Evolutionary conservation across 2,797 vertebrate species (phyloP).

Genomic region (Takifugu rubripes): DNA sequence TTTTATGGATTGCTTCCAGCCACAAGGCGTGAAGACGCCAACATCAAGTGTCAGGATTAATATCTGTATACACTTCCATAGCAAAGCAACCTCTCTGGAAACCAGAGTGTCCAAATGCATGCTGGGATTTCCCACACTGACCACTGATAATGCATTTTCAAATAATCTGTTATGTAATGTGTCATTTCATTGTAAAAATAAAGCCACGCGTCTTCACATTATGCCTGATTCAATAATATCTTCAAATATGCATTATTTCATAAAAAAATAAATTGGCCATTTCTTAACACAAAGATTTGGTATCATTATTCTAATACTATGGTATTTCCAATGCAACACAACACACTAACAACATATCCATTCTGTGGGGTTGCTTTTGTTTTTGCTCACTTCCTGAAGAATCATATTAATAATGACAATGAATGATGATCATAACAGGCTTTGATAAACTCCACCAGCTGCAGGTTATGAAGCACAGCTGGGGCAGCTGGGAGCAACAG

Average conservation of each 20-base stretch:
- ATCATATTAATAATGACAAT: conserved; percentile 1
- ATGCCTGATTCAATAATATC: neutral
- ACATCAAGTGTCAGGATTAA: no score
- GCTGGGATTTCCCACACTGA: neutral
- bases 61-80: no score
- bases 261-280: no score
- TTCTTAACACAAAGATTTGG: no score
- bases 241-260: neutral
- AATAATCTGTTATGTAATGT: no score
- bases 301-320: no score
- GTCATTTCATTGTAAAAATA: neutral
- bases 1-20: no score
- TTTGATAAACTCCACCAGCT: conserved; percentile 58
- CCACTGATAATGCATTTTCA: no score
- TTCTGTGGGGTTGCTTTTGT: neutral
- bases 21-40: no score
- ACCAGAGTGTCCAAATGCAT: neutral
- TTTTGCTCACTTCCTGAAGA: neutral
- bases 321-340: no score
- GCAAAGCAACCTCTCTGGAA: neutral
- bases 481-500: conserved; percentile 46
- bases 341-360: no score
- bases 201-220: neutral
- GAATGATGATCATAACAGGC: conserved; percentile 44
- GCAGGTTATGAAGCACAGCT: conserved; percentile 59